These are phyloP conservation scores for Linepithema humile DNA, from an alignment of 1,140 invertebrate genomes.

Conservation along the genomic window DNA sequence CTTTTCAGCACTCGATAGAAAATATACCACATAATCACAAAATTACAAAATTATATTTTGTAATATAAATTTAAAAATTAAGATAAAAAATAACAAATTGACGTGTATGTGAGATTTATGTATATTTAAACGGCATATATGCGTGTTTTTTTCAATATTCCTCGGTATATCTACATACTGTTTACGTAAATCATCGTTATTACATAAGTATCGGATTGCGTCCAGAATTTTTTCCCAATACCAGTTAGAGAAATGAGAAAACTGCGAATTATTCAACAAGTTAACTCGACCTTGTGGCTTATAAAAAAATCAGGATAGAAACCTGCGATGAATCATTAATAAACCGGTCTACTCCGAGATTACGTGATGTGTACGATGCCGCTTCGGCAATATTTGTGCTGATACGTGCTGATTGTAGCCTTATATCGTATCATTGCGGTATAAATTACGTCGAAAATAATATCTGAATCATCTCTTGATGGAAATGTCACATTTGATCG, in stretches of 20 bases:
- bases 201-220: background rate
- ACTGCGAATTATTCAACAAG: background rate
- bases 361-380: background rate
- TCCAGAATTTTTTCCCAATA: slow-evolving; percentile 8
- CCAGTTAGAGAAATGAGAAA: background rate
- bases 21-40: background rate
- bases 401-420: background rate
- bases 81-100: background rate
- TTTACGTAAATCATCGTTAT: background rate
- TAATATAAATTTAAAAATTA: background rate
- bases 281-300: slow-evolving; percentile 24
- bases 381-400: background rate
- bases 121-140: background rate
- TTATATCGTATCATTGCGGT: background rate
- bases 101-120: background rate
- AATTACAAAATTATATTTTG: background rate
- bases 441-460: background rate
- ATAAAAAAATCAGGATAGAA: background rate
- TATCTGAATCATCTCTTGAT: background rate
- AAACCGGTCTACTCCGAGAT: slow-evolving; percentile 35
- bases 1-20: background rate
- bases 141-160: too few species aligned
- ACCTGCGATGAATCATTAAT: slow-evolving; percentile 59
- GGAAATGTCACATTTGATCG: background rate
- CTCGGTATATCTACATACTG: background rate